Evolutionary conservation across 2,797 vertebrate genomes (phyloP), one percentile per base, ranked within the genome.

Genomic region (Clarias fuscus): DNA sequence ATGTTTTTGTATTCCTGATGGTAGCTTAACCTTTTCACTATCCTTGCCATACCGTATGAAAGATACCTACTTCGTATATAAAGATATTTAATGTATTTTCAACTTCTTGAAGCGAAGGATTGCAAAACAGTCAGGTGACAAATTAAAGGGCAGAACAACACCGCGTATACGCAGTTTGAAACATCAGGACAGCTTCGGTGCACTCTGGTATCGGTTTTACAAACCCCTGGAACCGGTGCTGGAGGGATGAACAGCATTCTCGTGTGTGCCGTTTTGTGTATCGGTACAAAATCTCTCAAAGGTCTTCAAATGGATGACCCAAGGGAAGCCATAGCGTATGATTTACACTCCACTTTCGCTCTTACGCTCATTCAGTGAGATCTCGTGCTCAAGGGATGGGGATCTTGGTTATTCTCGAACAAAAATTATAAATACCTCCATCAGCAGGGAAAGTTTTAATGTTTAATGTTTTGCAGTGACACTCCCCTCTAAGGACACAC

Each of bases 1-100:
- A 91, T 88, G 89, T 59, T 91, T 89, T 88, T 87, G 85, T 89
- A 90, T 89, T 87, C 86, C 86, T 81, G 37, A 85, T 61, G n/a
- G 85, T 89, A 88, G 84, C 83, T 37, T 65, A 58, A 87, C 82
- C 65, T 88, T 86, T 89, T 84, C 53, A 84, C 87, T 84, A 80
- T 88, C 75, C 56, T 86, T 84, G 87, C 84, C 85, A 84, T 87
- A 83, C 80, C 65, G 20, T 84, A 77, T 84, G 8, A 88, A 84
- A 84, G n/a, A 84, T 33, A 80, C 48, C n/a, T 24, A 73, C 30
- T 84, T 88, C 61, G 67, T 81, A 58, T 89, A 59, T 70, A 62
- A 59, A 82, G 67, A 65, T 68, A 43, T 84, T 86, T 81, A 17
- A 76, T 61, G 71, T 76, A 61, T 76, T 56, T 82, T 88, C 77